phyloP scores from a whole-genome alignment of 2,888 invertebrate genomes.

The Drosophila paranaensis region DNA sequence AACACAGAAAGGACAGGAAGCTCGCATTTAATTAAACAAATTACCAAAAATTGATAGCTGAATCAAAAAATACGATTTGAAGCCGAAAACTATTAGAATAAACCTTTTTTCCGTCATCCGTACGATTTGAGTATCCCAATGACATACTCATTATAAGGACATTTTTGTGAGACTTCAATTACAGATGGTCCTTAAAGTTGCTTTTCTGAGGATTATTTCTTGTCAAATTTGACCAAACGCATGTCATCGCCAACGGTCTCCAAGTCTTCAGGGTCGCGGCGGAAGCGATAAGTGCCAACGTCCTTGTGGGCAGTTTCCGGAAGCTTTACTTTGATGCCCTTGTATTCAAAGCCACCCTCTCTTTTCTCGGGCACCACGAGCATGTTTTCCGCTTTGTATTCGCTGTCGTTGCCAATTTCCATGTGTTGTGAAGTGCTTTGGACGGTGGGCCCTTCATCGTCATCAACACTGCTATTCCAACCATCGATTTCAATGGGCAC shows the following conservation, averaged over 20 bases:
- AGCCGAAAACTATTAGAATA: too few species aligned
- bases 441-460: slow-evolving; percentile 41
- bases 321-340: slow-evolving; percentile 66
- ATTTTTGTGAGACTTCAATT: neutral
- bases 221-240: slow-evolving; percentile 59
- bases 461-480: slow-evolving; percentile 40
- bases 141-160: neutral
- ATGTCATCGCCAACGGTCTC: slow-evolving; percentile 61
- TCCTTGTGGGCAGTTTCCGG: slow-evolving; percentile 48
- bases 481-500: slow-evolving; percentile 68
- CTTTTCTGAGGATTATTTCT: slow-evolving; percentile 22
- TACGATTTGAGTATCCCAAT: neutral
- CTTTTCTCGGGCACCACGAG: slow-evolving; percentile 61
- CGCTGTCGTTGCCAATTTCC: slow-evolving; percentile 64
- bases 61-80: neutral
- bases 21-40: slow-evolving; percentile 1
- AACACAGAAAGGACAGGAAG: neutral
- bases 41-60: neutral
- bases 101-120: neutral
- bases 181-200: neutral
- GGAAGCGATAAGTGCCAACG: slow-evolving; percentile 68
- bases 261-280: slow-evolving; percentile 56
- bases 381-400: slow-evolving; percentile 45
- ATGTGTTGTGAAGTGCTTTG: slow-evolving; percentile 32
- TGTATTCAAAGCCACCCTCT: slow-evolving; percentile 56